Conservation (phyloP, 1,140 invertebrate genomes). For the Diachasma alloeum region DNA sequence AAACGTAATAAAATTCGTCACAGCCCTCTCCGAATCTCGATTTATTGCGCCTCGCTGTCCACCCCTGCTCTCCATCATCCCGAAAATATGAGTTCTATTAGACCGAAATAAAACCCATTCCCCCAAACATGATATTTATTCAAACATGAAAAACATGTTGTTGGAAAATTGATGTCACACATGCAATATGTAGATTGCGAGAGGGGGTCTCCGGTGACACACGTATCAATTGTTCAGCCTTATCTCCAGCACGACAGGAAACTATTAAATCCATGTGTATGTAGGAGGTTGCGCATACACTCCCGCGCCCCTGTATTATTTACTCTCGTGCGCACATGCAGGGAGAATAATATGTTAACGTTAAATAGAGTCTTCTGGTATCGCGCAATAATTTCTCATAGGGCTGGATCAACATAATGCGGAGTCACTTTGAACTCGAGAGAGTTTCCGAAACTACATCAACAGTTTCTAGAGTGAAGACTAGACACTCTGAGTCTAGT, state of each 20-base stretch:
- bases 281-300: not conserved
- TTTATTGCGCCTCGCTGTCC: too few species aligned
- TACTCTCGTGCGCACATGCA: constrained; percentile 29
- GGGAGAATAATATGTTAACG: constrained; percentile 39
- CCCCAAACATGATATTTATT: not conserved
- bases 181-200: constrained; percentile 2
- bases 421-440: not conserved
- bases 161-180: constrained; percentile 11
- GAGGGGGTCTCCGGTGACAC: not conserved
- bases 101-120: not conserved
- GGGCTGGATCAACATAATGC: constrained; percentile 32
- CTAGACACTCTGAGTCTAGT: not conserved
- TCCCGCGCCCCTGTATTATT: constrained; percentile 31
- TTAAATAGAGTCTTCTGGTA: constrained; percentile 40
- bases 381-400: constrained; percentile 41
- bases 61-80: too few species aligned
- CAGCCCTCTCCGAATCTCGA: too few species aligned
- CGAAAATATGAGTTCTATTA: not conserved
- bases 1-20: too few species aligned
- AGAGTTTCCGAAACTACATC: not conserved
- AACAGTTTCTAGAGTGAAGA: not conserved
- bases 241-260: constrained; percentile 12
- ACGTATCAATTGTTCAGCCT: constrained; percentile 16
- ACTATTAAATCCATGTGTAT: constrained; percentile 8
- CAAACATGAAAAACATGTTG: constrained; percentile 5